Percentiles rank a stretch among this genome's conserved stretches.
Conservation (phyloP, 2,888 invertebrate species). For the Colostygia pectinataria region DNA sequence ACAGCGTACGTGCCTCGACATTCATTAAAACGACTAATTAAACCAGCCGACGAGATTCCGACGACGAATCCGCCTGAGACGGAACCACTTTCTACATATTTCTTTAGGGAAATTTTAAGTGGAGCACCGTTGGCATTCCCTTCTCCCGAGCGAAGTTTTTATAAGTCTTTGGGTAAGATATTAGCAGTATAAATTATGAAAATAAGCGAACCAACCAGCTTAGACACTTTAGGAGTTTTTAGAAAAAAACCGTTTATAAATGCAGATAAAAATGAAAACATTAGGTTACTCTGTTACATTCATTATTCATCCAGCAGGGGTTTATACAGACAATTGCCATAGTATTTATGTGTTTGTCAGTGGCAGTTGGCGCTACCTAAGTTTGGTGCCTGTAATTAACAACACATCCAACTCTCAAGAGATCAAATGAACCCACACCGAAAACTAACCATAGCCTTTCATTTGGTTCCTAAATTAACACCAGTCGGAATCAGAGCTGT, state of each 20-base stretch:
- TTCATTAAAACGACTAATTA: conserved; percentile 79
- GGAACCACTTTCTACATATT: conserved; percentile 54
- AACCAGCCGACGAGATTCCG: conserved; percentile 66
- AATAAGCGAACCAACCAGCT: conserved; percentile 22
- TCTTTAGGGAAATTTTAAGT: conserved; percentile 56
- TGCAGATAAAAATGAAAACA: neutral
- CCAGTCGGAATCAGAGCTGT: conserved; percentile 39
- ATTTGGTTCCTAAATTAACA: conserved; percentile 55
- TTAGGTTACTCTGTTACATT: neutral
- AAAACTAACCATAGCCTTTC: conserved; percentile 60
- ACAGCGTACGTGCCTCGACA: conserved; percentile 76
- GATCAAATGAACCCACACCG: conserved; percentile 52
- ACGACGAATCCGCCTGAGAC: conserved; percentile 59
- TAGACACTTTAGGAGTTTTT: conserved; percentile 5
- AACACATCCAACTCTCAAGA: conserved; percentile 46
- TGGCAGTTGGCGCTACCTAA: conserved; percentile 31
- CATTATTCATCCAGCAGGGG: no score
- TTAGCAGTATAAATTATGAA: conserved; percentile 41
- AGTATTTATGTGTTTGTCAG: no score
- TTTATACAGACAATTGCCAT: no score
- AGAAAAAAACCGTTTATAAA: no score
- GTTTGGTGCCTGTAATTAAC: conserved; percentile 55
- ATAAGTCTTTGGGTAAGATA: conserved; percentile 45
- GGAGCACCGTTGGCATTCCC: conserved; percentile 46
- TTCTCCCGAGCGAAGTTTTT: conserved; percentile 42